Evolutionary conservation across 2,113 vertebrate genomes (phyloP).

Genomic region (Crypturellus undulatus): DNA sequence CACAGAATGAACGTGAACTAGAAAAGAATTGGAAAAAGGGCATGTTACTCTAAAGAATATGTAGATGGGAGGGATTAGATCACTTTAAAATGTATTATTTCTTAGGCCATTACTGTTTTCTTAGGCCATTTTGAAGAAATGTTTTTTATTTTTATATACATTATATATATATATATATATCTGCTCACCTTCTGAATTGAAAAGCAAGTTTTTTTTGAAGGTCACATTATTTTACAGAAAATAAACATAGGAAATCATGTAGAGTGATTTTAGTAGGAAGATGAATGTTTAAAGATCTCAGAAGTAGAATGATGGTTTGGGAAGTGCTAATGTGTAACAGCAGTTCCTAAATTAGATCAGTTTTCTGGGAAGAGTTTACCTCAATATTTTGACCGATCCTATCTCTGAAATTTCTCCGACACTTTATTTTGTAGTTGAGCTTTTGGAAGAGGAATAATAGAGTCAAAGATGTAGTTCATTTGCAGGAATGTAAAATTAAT

Average conservation of each 20-base stretch:
- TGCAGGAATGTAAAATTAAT: not conserved
- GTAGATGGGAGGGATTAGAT: not conserved
- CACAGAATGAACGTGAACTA: not conserved
- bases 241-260: not conserved
- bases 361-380: conserved; percentile 12
- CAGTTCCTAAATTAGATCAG: not conserved
- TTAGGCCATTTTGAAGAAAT: not conserved
- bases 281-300: not conserved
- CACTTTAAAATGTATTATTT: not conserved
- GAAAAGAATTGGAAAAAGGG: not conserved
- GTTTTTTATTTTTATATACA: not conserved
- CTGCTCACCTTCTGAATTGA: not conserved
- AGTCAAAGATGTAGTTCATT: not conserved
- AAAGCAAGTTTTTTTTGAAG: not conserved
- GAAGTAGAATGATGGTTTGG: not conserved
- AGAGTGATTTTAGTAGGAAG: not conserved
- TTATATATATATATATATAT: not conserved
- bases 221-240: not conserved
- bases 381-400: not conserved
- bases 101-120: not conserved
- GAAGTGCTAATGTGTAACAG: not conserved
- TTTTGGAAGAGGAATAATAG: not conserved
- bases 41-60: not conserved
- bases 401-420: not conserved
- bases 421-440: not conserved